Base-by-base conservation (phyloP, 1,140 invertebrate species). In the Drosophila mayri region DNA sequence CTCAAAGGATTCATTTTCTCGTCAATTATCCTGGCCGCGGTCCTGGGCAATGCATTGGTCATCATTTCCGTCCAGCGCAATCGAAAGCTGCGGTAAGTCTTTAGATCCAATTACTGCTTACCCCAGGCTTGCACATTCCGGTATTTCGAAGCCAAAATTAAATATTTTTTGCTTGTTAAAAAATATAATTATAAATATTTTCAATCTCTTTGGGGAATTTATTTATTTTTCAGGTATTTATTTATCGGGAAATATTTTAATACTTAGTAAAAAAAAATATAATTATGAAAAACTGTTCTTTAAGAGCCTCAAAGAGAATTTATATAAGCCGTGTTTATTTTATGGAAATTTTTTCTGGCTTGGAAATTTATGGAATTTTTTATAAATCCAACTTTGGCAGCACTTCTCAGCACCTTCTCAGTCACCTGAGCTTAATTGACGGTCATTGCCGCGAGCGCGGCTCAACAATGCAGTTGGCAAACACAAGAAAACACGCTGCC, bases 41-140 rank as follows among this genome's bases (percentile, higher is more conserved):
- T 98, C 7, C 94, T 98, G 30, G 98, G 98, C 32, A 99, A 98
- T 93, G 95, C 96, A 1, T 93, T 98, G 59, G 97, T 98, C 74
- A 97, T 97, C 79, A 95, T 97, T 57, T 96, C 95, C 68, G 92
- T 93, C 35, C 91, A 91, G 44, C 91, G 92, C 41, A 93, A 93
- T 81, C 78, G 92, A 22, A 93, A 93, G 75, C 75, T 93, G 79
- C 84, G 92, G 92, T 92, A 90, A 90, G 91, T 87, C 55, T 9
- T 50, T 52, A 35, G 41, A 28, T 50, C 12, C 44, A 47, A 38
- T 66, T 67, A 64, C 25, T 59, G 20, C 14, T 6, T 38, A 18
- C 4, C 14, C 16, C 14, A 5, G 20, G 2, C 4, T 37, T 16
- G 20, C 12, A 14, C 4, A 0, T 22, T 37, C 1, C 37, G 32